Evolutionary conservation across 2,797 vertebrate genomes (phyloP).

Genomic region (Anomalospiza imberbis): DNA sequence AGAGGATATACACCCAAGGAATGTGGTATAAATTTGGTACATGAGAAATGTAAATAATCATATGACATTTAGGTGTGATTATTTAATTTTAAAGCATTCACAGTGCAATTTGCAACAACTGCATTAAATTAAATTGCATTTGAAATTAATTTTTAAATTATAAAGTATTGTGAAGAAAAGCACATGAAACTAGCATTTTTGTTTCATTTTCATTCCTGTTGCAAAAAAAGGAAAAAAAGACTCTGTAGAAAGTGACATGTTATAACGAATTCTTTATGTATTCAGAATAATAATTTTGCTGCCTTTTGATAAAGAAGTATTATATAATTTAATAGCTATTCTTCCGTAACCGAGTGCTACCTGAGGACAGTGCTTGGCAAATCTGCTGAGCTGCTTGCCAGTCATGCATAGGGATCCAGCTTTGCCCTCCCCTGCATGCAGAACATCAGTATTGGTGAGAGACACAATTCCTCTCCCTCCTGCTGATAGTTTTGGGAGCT

Average conservation of each 20-base stretch:
- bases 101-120: slow-evolving; percentile 2
- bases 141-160: background rate
- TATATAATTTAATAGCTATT: background rate
- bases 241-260: background rate
- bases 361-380: background rate
- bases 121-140: background rate
- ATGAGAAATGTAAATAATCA: background rate
- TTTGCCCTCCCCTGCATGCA: background rate
- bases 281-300: background rate
- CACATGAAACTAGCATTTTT: background rate
- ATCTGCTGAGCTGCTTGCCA: background rate
- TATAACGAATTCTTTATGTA: background rate
- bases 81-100: slow-evolving; percentile 53
- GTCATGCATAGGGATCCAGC: background rate
- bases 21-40: background rate
- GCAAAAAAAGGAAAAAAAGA: background rate
- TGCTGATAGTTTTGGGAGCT: background rate
- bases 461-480: background rate
- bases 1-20: background rate
- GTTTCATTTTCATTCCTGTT: background rate
- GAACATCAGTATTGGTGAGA: background rate
- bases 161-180: slow-evolving; percentile 18
- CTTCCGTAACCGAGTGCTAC: background rate
- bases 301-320: background rate
- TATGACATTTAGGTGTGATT: slow-evolving; percentile 29